Evolutionary conservation across 1,140 invertebrate species (phyloP), one percentile per base, ranked within the genome.

Genomic region (Oncopeltus fasciatus): DNA sequence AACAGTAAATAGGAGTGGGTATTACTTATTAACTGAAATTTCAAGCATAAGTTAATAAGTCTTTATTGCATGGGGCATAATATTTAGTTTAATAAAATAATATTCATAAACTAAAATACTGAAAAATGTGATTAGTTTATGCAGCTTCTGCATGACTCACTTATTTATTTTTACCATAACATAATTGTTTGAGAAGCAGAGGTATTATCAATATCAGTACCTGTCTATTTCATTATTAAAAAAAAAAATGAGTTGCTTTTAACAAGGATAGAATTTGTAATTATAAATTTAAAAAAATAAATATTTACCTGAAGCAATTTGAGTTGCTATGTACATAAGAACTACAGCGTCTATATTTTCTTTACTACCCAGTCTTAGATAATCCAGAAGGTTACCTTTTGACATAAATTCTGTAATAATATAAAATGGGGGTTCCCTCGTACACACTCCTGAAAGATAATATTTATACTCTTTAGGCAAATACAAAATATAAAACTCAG

Each of bases 381-480:
- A 99, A 74, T 99, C 95, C 20, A 99, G 76, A 44, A 99, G 77
- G 75, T 99, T 99, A 51, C 96, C 96, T 70, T 95, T 90, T 59
- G 88, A 88, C 96, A 99, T 99, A 73, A 98, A 99, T 76, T 98
- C 96, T 9, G 96, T 99, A 66, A 99, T 95, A 68, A 99, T 99
- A 74, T 98, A 99, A 75, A 98, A 98, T 0, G 96, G 96, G 4
- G 95, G 93, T 74, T 98, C 95, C 28, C 94, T 77, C 0, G 95
- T 99, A 76, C 95, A 99, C 28, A 99, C 95, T 67, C 87, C 86
- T 79, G 67, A 5, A 62, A 68, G 58, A 8, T 5, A n/a, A n/a
- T n/a, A n/a, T n/a, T n/a, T n/a, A n/a, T n/a, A n/a, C n/a, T n/a
- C n/a, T n/a, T n/a, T n/a, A n/a, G n/a, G n/a, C n/a, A n/a, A n/a